Evolutionary conservation across 2,888 invertebrate genomes (phyloP), one percentile per base, ranked within the genome.

Genomic region (Caenorhabditis sinica): DNA sequence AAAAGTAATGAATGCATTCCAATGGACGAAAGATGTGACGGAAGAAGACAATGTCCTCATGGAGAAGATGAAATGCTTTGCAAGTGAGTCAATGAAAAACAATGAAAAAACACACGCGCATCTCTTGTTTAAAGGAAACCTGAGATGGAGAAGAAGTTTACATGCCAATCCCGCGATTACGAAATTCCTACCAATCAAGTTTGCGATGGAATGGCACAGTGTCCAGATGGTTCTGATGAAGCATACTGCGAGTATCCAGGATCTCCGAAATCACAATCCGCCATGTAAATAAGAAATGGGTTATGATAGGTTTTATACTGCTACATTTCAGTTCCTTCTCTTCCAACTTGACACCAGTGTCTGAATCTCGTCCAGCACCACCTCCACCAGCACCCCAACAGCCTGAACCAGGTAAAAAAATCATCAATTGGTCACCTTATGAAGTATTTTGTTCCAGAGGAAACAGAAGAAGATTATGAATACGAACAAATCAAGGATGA

Each of bases 41-140:
- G 93, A 3, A 74, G 84, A 40, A 74, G 89, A 71, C 90, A 93
- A 30, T 92, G 92, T 63, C 90, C 90, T 4, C 89, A 91, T 58
- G 92, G 92, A 15, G 92, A 92, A 76, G 92, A 92, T 73, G 92
- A 92, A 86, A 80, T 89, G 82, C 79, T 91, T 20, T 92, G 92
- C 89, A 90, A 89, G 89, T 88, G 65, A 72, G 74, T 69, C 33
- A 53, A 20, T 30, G 20, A 23, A 25, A 40, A 56, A n/a, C 33
- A 20, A 36, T 36, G 25, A 33, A 13, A 40, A 43, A 43, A 56
- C 25, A 28, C 15, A 36, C 36, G 20, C 11, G 30, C 36, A 28
- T 36, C 13, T 15, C n/a, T 65, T 63, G 63, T 80, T 85, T 43
- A 40, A n/a, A 88, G 88, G 61, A 88, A 88, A 81, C 71, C 87